Percentiles rank a stretch among this genome's conserved stretches.
Evolutionary conservation across 2,113 vertebrate genomes (phyloP).

Genomic region (Cnemophilus loriae): DNA sequence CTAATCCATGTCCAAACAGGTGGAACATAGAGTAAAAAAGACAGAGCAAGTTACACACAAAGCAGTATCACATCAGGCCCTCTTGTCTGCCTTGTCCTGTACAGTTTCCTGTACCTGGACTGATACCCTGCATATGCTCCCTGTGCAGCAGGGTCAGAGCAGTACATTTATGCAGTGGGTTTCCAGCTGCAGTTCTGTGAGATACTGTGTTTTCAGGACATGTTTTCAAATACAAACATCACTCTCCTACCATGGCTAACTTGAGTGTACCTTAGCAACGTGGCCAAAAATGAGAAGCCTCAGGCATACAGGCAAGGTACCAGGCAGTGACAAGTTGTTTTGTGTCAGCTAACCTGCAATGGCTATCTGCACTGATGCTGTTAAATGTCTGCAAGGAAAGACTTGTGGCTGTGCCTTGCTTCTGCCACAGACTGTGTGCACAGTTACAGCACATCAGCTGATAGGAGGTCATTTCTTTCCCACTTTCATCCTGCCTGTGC

Average conservation of each 20-base stretch:
- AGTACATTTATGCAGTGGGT: accelerated
- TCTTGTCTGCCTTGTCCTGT: neutral
- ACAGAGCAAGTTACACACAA: neutral
- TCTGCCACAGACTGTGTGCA: neutral
- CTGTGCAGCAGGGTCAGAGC: neutral
- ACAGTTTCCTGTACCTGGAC: neutral
- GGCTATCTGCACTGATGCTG: neutral
- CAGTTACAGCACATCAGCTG: neutral
- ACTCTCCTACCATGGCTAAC: neutral
- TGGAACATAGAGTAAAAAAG: neutral
- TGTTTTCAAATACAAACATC: neutral
- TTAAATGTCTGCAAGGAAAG: neutral
- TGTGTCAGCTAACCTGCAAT: neutral
- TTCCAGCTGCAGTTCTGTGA: neutral
- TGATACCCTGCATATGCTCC: accelerated
- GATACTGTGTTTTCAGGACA: neutral
- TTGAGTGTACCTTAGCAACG: neutral
- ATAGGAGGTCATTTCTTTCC: neutral
- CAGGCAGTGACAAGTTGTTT: neutral
- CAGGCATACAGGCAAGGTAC: neutral
- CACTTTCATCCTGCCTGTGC: neutral
- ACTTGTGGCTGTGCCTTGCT: neutral
- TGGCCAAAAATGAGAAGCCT: neutral
- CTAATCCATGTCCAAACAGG: neutral
- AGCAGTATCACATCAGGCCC: neutral